A percentile compares a stretch with the other conserved stretches of the same genome.
These are phyloP conservation scores for Phaethornis superciliosus DNA, from an alignment of 2,113 vertebrate genomes.

Conservation along the genomic window DNA sequence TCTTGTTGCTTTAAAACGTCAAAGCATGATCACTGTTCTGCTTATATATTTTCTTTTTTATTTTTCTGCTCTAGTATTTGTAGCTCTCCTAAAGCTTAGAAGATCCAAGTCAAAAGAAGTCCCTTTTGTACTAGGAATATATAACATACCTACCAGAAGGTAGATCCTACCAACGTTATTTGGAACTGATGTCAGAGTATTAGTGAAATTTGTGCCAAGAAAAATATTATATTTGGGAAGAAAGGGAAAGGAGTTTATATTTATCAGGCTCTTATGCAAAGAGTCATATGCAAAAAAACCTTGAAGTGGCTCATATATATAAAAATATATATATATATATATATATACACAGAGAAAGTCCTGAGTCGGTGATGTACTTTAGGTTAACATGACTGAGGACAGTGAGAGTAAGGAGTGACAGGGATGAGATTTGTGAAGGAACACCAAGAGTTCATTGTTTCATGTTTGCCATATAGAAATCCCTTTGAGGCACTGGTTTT, in stretches of 20 bases:
- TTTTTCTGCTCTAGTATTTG: neutral
- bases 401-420: neutral
- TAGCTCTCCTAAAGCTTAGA: neutral
- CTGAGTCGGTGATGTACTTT: neutral
- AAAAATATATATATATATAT: neutral
- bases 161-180: neutral
- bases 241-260: neutral
- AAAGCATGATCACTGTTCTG: neutral
- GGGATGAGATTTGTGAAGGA: neutral
- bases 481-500: neutral
- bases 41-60: neutral
- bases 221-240: neutral
- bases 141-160: neutral
- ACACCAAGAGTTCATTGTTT: neutral
- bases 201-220: neutral
- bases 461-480: neutral
- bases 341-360: neutral
- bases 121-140: neutral
- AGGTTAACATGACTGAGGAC: neutral
- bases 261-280: neutral
- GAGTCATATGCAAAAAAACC: neutral
- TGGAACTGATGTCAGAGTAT: neutral
- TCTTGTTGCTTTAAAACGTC: neutral
- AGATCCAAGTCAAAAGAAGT: neutral
- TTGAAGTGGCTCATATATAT: neutral